A percentile compares a stretch with the other conserved stretches of the same genome.
These are phyloP conservation scores for Lapara coniferarum DNA, from an alignment of 2,888 invertebrate species.

Conservation along the genomic window DNA sequence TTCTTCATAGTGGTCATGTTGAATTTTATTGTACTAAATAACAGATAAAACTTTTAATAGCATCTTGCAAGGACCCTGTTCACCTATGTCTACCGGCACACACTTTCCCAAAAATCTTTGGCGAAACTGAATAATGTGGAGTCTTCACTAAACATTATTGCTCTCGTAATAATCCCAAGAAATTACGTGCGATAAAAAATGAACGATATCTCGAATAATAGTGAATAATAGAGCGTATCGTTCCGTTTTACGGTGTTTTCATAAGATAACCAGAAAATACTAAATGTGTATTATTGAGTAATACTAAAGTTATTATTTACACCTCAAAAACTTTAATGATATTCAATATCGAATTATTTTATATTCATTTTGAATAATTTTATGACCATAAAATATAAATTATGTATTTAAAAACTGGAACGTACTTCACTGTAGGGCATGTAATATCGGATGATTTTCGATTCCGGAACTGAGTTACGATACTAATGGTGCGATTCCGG, in stretches of 20 bases:
- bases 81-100: conserved; percentile 70
- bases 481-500: too few relatives aligned
- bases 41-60: conserved; percentile 68
- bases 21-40: conserved; percentile 69
- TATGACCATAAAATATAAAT: too few relatives aligned
- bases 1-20: conserved; percentile 81
- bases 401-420: too few relatives aligned
- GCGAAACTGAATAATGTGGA: conserved; percentile 70
- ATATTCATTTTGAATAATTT: too few relatives aligned
- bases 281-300: too few relatives aligned
- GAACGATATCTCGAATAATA: conserved; percentile 64
- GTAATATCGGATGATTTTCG: too few relatives aligned
- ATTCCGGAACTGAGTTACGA: too few relatives aligned
- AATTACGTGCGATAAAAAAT: conserved; percentile 73
- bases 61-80: conserved; percentile 70
- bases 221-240: conserved; percentile 51
- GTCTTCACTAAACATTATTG: conserved; percentile 79
- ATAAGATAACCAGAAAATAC: neutral
- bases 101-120: conserved; percentile 77
- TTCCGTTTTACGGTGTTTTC: conserved; percentile 45
- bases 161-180: conserved; percentile 77
- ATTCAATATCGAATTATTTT: too few relatives aligned
- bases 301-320: too few relatives aligned
- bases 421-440: too few relatives aligned
- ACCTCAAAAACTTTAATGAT: too few relatives aligned